Base-by-base conservation (phyloP, 1,140 invertebrate genomes). In the Bacillus rossius region DNA sequence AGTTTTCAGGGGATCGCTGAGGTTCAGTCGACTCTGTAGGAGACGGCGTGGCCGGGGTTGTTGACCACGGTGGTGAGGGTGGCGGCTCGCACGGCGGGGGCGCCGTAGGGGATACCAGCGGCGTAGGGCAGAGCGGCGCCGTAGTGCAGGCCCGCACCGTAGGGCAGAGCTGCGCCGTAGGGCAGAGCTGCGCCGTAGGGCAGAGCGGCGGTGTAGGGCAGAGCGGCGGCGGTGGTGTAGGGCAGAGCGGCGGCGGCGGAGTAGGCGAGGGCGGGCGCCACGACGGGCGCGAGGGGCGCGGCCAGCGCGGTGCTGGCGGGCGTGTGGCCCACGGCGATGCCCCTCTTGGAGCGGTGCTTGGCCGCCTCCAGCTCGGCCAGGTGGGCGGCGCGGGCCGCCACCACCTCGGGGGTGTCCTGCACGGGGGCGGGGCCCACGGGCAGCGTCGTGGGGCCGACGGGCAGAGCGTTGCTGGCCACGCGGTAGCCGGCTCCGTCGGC, bases 401-500 rank as follows among this genome's bases (percentile, higher is more conserved):
- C 59, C 8, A 71, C 71, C 61, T 73, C 70, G 16, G 66, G 63
- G 29, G 68, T 71, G 48, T 58, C 56, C 3, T 3, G 22, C 8
- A 25, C 8, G 22, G 54, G 42, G 26, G 22, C 29, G 14, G 29
- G 20, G n/a, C 10, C 22, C 10, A 53, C 51, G 20, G 51, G 51
- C 13, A 53, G 23, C 16, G 51, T 34, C 14, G 49, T 25, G 10
- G 57, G 57, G 38, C 48, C 57, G 5, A 59, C 57, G 41, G 80
- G 72, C 16, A 81, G 75, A 61, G 73, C 73, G 61, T 77, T 77
- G 64, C 67, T 69, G 53, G 75, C 75, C 22, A 77, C 80, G 51
- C 81, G 78, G 74, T 79, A 82, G 57, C 82, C 81, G 5, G 66
- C 61, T 54, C 61, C 65, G 56, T 74, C 75, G 59, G 77, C 76